phyloP scores from a whole-genome alignment of 2,113 vertebrate genomes.

The Zosterops pallidus region DNA sequence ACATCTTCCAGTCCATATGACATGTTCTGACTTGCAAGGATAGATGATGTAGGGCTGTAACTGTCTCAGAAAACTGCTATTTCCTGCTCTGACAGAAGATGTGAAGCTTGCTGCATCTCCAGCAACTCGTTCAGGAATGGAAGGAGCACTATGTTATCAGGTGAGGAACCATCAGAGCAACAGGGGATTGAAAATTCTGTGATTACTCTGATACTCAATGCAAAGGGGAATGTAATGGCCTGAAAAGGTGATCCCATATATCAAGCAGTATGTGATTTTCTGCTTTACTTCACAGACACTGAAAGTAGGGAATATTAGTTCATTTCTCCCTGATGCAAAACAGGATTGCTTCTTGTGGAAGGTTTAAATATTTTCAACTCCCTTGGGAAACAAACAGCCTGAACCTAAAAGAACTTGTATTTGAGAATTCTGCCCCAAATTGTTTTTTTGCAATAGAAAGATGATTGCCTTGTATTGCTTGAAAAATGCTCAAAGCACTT shows the following conservation, averaged over 20 bases:
- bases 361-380: not conserved
- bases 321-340: not conserved
- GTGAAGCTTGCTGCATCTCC: not conserved
- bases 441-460: not conserved
- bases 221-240: not conserved
- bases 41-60: accelerated
- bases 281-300: not conserved
- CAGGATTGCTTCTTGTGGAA: not conserved
- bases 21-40: not conserved
- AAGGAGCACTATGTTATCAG: not conserved
- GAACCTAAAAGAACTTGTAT: not conserved
- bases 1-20: not conserved
- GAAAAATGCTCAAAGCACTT: not conserved
- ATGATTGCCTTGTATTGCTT: not conserved
- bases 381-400: not conserved
- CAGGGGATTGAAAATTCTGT: not conserved
- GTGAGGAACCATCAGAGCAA: not conserved
- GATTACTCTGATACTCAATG: not conserved
- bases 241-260: not conserved
- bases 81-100: not conserved
- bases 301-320: not conserved
- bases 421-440: not conserved
- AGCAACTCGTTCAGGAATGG: not conserved
- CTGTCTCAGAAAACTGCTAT: not conserved
- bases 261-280: not conserved